A percentile compares a stretch with the other conserved stretches of the same genome.
These are phyloP conservation scores for Andricus quercusramuli DNA, from an alignment of 2,888 invertebrate genomes.

Conservation along the genomic window DNA sequence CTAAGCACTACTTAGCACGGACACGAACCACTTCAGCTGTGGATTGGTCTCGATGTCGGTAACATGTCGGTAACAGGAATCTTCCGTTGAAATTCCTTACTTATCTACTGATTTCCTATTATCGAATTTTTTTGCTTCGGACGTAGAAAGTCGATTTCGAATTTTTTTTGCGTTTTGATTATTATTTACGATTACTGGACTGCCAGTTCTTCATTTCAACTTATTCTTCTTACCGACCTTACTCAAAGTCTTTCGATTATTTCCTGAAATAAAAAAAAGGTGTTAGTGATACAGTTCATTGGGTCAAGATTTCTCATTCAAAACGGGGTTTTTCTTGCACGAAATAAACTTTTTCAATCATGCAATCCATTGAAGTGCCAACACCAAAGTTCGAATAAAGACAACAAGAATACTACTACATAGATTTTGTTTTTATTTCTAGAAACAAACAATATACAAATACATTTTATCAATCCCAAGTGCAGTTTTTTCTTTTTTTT, in stretches of 20 bases:
- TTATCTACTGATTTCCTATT: too few species aligned
- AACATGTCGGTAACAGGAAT: too few species aligned
- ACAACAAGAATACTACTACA: background rate
- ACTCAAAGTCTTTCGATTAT: slow-evolving; percentile 59
- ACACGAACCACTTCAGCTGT: too few species aligned
- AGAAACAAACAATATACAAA: slow-evolving; percentile 5
- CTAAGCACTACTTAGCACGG: too few species aligned
- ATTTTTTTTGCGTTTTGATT: slow-evolving; percentile 11
- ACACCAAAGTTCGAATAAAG: slow-evolving; percentile 9
- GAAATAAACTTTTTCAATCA: slow-evolving; percentile 15
- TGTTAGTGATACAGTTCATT: slow-evolving; percentile 4
- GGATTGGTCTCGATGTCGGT: too few species aligned
- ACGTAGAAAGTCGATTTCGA: background rate
- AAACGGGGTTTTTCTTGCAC: background rate
- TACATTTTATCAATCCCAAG: background rate
- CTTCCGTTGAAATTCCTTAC: too few species aligned
- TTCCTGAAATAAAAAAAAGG: slow-evolving; percentile 62
- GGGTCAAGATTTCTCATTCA: background rate
- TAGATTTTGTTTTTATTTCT: slow-evolving; percentile 19
- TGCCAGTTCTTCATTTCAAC: slow-evolving; percentile 58
- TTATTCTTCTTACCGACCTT: slow-evolving; percentile 67
- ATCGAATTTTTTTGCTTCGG: background rate
- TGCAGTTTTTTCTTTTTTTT: background rate
- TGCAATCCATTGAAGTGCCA: background rate
- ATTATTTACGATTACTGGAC: background rate